These are phyloP conservation scores for Aplocera efformata DNA, from an alignment of 2,888 invertebrate species.

Conservation along the genomic window DNA sequence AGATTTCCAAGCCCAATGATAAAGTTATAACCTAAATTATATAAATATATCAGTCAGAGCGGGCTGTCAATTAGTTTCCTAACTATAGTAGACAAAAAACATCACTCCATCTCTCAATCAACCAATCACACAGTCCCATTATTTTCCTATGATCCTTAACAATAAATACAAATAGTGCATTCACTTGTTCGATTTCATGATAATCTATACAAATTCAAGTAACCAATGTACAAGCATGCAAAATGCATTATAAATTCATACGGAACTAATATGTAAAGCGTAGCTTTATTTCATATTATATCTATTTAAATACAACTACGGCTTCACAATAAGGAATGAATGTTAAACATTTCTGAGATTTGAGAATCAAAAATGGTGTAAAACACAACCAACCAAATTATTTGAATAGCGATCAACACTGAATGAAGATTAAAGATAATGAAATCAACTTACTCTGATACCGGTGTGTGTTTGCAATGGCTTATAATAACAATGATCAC, in stretches of 20 bases:
- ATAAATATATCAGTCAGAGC: conserved; percentile 72
- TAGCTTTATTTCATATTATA: conserved; percentile 31
- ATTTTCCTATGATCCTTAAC: conserved; percentile 23
- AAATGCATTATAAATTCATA: conserved; percentile 59
- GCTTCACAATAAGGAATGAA: conserved; percentile 31
- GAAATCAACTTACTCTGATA: too few species aligned
- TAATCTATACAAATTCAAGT: conserved; percentile 60
- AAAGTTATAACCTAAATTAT: conserved; percentile 60
- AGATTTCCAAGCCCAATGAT: conserved; percentile 47
- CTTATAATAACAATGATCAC: too few species aligned
- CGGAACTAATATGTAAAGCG: conserved; percentile 33
- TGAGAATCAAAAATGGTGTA: neutral
- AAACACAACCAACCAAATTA: too few species aligned
- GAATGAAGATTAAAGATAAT: too few species aligned
- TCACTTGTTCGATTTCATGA: conserved; percentile 74
- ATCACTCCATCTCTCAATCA: conserved; percentile 27
- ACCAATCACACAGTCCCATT: conserved; percentile 22
- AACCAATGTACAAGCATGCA: conserved; percentile 48
- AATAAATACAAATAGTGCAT: conserved; percentile 47
- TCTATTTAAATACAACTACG: conserved; percentile 38
- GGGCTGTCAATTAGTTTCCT: conserved; percentile 58
- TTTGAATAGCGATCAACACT: too few species aligned
- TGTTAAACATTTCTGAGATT: conserved; percentile 9
- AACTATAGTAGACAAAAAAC: conserved; percentile 48
- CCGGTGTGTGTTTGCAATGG: too few species aligned